Evolutionary conservation across 2,888 invertebrate species (phyloP), one percentile per base, ranked within the genome.

Genomic region (Amphipyra berbera): DNA sequence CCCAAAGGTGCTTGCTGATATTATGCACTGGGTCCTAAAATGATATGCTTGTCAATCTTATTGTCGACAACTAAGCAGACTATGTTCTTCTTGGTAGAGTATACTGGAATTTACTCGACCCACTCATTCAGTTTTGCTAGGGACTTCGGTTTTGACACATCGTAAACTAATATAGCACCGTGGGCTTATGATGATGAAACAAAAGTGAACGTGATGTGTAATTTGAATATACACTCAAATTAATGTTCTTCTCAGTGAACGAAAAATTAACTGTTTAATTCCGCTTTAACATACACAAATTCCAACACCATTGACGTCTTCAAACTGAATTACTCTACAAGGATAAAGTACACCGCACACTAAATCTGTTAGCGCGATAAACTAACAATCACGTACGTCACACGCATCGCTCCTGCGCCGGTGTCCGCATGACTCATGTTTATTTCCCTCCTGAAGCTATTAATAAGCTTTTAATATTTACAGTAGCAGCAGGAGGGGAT

Each of bases 371-470:
- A 10, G 13, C 41, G 46, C 37, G 42, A 37, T 42, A 42, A 47
- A 47, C 30, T 38, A 41, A 41, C 47, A 53, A 50, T 38, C 15
- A 15, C n/a, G 35, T n/a, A 54, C 57, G 61, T 61, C 53, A 66
- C 40, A 38, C 58, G 66, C 61, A 54, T 15, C 10, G 52, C 37
- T 38, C 13, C 14, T 21, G 35, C 15, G n/a, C n/a, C n/a, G 21
- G 10, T 27, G 30, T 30, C 30, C 9, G 10, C 15, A 5, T 48
- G 48, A 48, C 15, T 48, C 48, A 48, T 12, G 48, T 35, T 47
- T 35, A 47, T 47, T 33, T 47, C 14, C 6, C 49, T 49, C 21
- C 5, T 7, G n/a, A 38, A 49, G 38, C 38, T 49, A 49, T 49
- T 49, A 49, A 49, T 49, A 49, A 21, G 8, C 15, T 7, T 35